phyloP scores from a whole-genome alignment of 1,140 invertebrate genomes.

The Atopsyche davidsoni region DNA sequence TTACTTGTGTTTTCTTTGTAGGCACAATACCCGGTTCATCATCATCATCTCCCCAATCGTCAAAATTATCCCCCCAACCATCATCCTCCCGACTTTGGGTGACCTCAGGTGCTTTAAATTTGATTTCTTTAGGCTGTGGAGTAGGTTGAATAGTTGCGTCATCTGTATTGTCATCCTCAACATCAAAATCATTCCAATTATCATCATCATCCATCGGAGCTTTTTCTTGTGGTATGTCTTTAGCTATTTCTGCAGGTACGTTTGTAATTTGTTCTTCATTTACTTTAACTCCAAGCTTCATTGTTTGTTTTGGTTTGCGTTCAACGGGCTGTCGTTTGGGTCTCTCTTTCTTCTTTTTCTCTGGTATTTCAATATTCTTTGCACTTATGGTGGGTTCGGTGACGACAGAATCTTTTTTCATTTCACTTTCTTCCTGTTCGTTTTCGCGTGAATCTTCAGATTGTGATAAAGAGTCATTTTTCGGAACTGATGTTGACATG shows the following conservation, averaged over 20 bases:
- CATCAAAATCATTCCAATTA: constrained; percentile 54
- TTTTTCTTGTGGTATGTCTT: constrained; percentile 2
- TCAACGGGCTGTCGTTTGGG: constrained; percentile 8
- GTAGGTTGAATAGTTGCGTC: constrained; percentile 9
- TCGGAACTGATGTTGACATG: constrained; percentile 3
- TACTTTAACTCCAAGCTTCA: constrained; percentile 18
- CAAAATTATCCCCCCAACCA: constrained; percentile 45
- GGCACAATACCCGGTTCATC: too few relatives aligned
- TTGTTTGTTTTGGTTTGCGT: constrained; percentile 13
- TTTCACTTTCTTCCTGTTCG: background rate
- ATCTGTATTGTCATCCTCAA: constrained; percentile 46
- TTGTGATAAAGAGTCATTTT: background rate
- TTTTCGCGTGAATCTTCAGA: background rate
- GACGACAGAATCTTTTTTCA: background rate
- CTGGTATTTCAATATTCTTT: too few relatives aligned
- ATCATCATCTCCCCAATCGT: constrained; percentile 48
- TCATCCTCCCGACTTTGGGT: constrained; percentile 6
- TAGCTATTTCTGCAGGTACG: background rate
- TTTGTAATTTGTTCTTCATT: background rate
- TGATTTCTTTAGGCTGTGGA: background rate
- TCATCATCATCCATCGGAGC: constrained; percentile 29
- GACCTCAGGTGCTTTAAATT: background rate
- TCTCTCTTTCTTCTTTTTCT: constrained; percentile 16
- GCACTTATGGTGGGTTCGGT: too few relatives aligned
- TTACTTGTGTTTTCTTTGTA: too few relatives aligned